Base-by-base conservation (phyloP, 2,888 invertebrate genomes). In the Alviniconcha strummeri region DNA sequence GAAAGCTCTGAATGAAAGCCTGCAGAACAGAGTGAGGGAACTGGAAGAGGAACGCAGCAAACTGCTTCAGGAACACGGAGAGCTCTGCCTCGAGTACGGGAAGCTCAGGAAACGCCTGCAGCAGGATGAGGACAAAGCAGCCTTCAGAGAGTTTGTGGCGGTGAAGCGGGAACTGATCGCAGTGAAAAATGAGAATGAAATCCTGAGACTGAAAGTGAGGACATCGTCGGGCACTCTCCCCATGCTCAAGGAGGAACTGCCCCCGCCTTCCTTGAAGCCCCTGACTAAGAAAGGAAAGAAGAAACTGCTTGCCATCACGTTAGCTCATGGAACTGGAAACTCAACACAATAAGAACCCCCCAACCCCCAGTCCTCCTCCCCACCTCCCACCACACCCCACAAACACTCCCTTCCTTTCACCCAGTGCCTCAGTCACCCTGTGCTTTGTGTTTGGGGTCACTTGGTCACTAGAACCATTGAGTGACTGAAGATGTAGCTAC, bases 81-180 rank as follows among this genome's bases (percentile, higher is more conserved):
- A 86, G 79, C 81, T 91, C 11, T 75, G 86, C 8, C 83, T 83
- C 11, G 92, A 92, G 76, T 83, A 91, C 13, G 86, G 89, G 54
- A 81, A 87, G 19, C 78, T 91, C 75, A 87, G 87, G 81, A 89
- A 88, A 83, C 86, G 88, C 74, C 85, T 88, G 17, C 79, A 86
- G 3, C 82, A 83, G 52, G 88, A 89, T 72, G 86, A 87, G 11
- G 89, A 90, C 74, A 88, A 88, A 54, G 87, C 90, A 64, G 89
- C 89, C 13, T 92, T 92, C 86, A 89, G 89, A 83, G 92, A 92
- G 17, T 92, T 91, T 88, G 91, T 92, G 52, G 87, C 88, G 56
- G 67, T 92, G 56, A 92, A 92, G 85, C 83, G 92, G 69, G 91
- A 92, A 81, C 81, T 92, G 52, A 88, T 87, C 15, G 56, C 83